These are phyloP conservation scores for Chionoecetes opilio DNA, from an alignment of 1,140 invertebrate genomes.

Conservation along the genomic window DNA sequence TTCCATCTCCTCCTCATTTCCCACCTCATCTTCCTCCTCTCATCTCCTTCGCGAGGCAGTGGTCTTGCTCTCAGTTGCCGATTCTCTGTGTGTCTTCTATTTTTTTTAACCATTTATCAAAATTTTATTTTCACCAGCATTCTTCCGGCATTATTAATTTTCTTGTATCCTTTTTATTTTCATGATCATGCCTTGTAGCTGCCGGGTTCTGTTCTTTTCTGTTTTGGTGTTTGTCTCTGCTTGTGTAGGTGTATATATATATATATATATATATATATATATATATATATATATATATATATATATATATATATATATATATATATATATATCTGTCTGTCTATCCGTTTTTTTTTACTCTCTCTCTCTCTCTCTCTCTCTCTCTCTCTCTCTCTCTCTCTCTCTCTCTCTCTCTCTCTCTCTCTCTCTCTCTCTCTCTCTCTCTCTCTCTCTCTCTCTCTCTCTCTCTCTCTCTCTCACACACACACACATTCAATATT, in stretches of 20 bases:
- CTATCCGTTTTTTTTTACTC: conserved; percentile 38
- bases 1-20: not conserved
- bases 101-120: not conserved
- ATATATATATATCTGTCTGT: conserved; percentile 45
- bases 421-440: not conserved
- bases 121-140: not conserved
- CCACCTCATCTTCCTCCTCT: not conserved
- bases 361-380: conserved; percentile 70
- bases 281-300: conserved; percentile 29
- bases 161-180: not conserved
- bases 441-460: conserved; percentile 36
- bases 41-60: not conserved
- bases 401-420: conserved; percentile 36
- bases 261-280: conserved; percentile 47
- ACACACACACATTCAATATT: not conserved
- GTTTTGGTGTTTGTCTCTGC: not conserved
- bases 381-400: conserved; percentile 23
- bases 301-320: conserved; percentile 49
- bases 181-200: not conserved
- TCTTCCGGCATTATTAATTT: not conserved
- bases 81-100: not conserved
- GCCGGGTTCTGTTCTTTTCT: not conserved
- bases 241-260: too few species aligned
- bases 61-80: too few species aligned
- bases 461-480: not conserved